Percentiles rank a stretch among this genome's conserved stretches.
Conservation (phyloP, 2,888 invertebrate genomes). For the Caenorhabditis imperialis region DNA sequence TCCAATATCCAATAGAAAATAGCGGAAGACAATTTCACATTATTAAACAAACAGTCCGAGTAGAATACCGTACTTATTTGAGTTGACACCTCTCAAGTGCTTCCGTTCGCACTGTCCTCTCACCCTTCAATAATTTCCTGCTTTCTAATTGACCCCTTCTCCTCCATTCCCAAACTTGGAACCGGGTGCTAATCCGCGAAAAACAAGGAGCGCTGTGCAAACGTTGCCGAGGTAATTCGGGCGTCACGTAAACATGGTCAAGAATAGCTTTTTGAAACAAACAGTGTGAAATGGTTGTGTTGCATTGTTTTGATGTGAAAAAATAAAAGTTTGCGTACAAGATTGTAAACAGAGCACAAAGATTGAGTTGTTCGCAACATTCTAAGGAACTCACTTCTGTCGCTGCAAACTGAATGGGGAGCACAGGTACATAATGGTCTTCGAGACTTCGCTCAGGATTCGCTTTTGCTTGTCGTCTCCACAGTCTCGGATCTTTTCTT, state of each 20-base stretch:
- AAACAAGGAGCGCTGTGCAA: slow-evolving; percentile 37
- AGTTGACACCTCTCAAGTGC: slow-evolving; percentile 59
- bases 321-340: too few relatives aligned
- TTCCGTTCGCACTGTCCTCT: slow-evolving; percentile 16
- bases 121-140: slow-evolving; percentile 30
- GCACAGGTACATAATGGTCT: slow-evolving; percentile 76
- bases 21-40: slow-evolving; percentile 51
- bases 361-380: not conserved
- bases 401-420: slow-evolving; percentile 72
- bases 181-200: slow-evolving; percentile 20
- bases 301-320: not conserved
- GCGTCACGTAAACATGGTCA: slow-evolving; percentile 37
- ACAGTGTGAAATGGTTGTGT: slow-evolving; percentile 4
- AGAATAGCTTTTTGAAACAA: slow-evolving; percentile 33
- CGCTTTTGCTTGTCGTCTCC: slow-evolving; percentile 74
- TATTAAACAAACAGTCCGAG: slow-evolving; percentile 49
- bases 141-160: not conserved
- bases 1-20: slow-evolving; percentile 13
- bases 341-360: not conserved
- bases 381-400: slow-evolving; percentile 65
- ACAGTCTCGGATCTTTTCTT: slow-evolving; percentile 72
- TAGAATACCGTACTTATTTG: slow-evolving; percentile 54
- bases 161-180: slow-evolving; percentile 1
- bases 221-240: slow-evolving; percentile 51
- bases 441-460: slow-evolving; percentile 73